Percentiles rank a stretch among this genome's conserved stretches.
phyloP scores from a whole-genome alignment of 2,113 vertebrate genomes.

The Nettapus auritus region DNA sequence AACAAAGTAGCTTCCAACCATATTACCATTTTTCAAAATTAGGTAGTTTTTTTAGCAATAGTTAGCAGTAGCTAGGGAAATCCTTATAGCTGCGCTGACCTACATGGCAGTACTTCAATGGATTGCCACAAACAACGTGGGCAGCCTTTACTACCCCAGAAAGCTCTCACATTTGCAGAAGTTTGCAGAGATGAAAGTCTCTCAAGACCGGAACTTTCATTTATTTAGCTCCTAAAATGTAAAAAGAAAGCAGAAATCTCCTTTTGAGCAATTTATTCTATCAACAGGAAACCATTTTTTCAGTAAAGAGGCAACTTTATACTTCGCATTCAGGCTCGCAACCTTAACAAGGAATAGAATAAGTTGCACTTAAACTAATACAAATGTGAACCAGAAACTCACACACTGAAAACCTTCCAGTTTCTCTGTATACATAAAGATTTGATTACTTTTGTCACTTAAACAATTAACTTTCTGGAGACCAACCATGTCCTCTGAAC shows the following conservation, averaged over 20 bases:
- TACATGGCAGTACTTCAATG: neutral
- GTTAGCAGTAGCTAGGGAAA: neutral
- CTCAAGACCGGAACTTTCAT: neutral
- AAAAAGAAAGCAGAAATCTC: constrained; percentile 49
- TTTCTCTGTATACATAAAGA: neutral
- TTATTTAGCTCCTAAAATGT: neutral
- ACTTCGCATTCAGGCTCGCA: neutral
- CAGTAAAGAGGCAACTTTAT: neutral
- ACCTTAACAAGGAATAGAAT: neutral
- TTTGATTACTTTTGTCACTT: neutral
- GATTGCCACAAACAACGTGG: neutral
- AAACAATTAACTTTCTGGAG: neutral
- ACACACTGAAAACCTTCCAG: neutral
- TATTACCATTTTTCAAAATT: neutral
- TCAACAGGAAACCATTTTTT: neutral
- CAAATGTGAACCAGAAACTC: neutral
- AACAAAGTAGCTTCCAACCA: neutral
- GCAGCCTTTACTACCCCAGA: neutral
- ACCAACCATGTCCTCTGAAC: neutral
- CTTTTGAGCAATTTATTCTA: constrained; percentile 12
- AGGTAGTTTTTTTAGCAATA: neutral
- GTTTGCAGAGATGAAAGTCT: neutral
- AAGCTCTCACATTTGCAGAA: neutral
- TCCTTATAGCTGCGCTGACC: neutral
- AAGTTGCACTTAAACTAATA: neutral